Evolutionary conservation across 2,797 vertebrate species (phyloP).

Genomic region (Pelobates cultripes): DNA sequence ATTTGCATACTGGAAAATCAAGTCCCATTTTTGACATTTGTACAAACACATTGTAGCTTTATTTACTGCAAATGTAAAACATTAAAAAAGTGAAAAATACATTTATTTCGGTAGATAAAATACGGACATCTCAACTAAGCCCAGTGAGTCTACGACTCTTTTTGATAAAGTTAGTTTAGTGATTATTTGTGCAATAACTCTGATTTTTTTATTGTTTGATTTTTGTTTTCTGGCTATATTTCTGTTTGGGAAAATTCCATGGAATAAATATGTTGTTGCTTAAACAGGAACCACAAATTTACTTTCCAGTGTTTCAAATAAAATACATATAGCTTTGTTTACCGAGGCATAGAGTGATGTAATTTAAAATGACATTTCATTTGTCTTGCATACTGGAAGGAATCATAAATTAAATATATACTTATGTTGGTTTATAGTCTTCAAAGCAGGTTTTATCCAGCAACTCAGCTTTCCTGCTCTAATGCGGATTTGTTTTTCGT

Average conservation of each 20-base stretch:
- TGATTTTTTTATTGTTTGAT: neutral
- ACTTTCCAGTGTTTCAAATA: slow-evolving; percentile 11
- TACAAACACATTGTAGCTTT: too few species aligned
- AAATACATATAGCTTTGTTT: slow-evolving; percentile 7
- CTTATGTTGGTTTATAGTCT: slow-evolving; percentile 30
- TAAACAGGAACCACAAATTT: neutral
- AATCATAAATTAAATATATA: slow-evolving; percentile 24
- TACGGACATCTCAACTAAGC: too few species aligned
- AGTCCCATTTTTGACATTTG: too few species aligned
- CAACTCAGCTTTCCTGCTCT: neutral
- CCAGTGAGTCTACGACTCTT: neutral
- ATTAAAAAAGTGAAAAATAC: too few species aligned
- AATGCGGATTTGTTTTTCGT: slow-evolving; percentile 27
- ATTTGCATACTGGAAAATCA: too few species aligned
- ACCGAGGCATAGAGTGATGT: neutral
- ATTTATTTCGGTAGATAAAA: too few species aligned
- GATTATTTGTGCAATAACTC: neutral
- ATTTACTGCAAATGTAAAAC: too few species aligned
- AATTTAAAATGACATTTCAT: slow-evolving; percentile 24
- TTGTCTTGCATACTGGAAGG: slow-evolving; percentile 4
- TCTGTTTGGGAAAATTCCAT: neutral
- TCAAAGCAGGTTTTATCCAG: slow-evolving; percentile 14
- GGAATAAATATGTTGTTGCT: neutral
- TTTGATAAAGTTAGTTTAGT: neutral
- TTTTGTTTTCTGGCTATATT: neutral